phyloP scores from a whole-genome alignment of 2,797 vertebrate species.

The Microctenopoma steveboyesi region DNA sequence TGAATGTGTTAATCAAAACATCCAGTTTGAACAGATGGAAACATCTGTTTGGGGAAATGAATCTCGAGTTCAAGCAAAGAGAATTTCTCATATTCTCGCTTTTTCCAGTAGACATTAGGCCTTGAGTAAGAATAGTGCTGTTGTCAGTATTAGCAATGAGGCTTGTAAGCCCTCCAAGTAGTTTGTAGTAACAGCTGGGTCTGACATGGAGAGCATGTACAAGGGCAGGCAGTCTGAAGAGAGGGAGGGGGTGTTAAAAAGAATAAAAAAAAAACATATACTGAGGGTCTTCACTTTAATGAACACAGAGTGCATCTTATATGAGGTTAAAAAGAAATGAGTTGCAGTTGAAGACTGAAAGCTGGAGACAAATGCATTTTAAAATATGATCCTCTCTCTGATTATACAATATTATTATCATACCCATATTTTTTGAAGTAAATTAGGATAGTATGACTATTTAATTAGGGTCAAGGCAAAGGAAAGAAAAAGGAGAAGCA shows the following conservation, averaged over 20 bases:
- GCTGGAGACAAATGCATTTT: background rate
- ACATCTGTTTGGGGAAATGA: slow-evolving; percentile 72
- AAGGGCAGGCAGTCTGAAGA: slow-evolving; percentile 82
- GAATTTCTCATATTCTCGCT: slow-evolving; percentile 63
- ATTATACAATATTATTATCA: background rate
- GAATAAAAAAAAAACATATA: slow-evolving; percentile 62
- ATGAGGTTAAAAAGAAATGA: slow-evolving; percentile 30
- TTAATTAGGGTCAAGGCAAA: background rate
- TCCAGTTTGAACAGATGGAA: slow-evolving; percentile 69
- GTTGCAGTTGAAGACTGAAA: slow-evolving; percentile 17
- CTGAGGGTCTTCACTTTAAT: slow-evolving; percentile 59
- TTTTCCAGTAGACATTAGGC: slow-evolving; percentile 74
- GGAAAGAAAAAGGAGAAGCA: slow-evolving; percentile 5
- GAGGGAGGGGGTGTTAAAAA: slow-evolving; percentile 72
- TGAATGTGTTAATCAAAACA: slow-evolving; percentile 70
- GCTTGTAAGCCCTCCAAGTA: slow-evolving; percentile 86
- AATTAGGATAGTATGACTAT: slow-evolving; percentile 16
- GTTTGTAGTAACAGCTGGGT: slow-evolving; percentile 90
- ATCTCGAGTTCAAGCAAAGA: slow-evolving; percentile 59
- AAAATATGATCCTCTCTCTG: background rate
- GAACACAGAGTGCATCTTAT: slow-evolving; percentile 41
- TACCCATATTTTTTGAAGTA: slow-evolving; percentile 4
- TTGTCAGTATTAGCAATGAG: slow-evolving; percentile 84
- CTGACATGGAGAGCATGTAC: slow-evolving; percentile 88
- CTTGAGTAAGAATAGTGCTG: slow-evolving; percentile 81